These are phyloP conservation scores for Ichneumoninae sp. DNA, from an alignment of 2,888 invertebrate genomes.

Conservation along the genomic window DNA sequence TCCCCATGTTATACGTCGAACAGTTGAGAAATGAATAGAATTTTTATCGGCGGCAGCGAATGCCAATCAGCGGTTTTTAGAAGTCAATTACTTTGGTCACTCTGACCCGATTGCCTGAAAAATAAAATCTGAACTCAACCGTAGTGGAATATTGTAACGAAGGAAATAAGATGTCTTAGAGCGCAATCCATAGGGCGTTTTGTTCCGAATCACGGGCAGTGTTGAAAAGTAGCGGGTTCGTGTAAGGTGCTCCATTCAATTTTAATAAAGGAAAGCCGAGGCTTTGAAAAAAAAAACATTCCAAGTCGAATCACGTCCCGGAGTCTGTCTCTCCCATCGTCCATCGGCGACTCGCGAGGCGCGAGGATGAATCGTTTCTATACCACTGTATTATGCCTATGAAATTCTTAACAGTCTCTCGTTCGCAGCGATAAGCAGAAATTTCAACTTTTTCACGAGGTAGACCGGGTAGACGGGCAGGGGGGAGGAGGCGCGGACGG, in stretches of 20 bases:
- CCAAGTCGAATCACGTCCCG: constrained; percentile 61
- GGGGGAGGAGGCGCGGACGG: constrained; percentile 42
- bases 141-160: not conserved
- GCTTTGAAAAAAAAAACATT: constrained; percentile 24
- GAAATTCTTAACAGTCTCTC: constrained; percentile 57
- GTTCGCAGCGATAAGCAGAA: constrained; percentile 70
- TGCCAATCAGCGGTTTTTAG: too few species aligned
- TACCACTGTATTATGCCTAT: constrained; percentile 4
- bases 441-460: constrained; percentile 75
- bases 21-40: too few species aligned
- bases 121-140: not conserved
- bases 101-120: not conserved
- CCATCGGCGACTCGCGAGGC: not conserved
- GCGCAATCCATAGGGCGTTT: not conserved
- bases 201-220: not conserved
- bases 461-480: constrained; percentile 2
- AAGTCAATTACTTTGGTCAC: not conserved
- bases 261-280: constrained; percentile 47
- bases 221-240: not conserved
- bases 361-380: constrained; percentile 16
- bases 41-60: too few species aligned
- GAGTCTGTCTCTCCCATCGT: constrained; percentile 46
- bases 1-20: not conserved
- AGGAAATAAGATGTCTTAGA: not conserved
- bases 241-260: constrained; percentile 44